Evolutionary conservation across 2,797 vertebrate genomes (phyloP), one percentile per base, ranked within the genome.

Genomic region (Premnoplex brunnescens): DNA sequence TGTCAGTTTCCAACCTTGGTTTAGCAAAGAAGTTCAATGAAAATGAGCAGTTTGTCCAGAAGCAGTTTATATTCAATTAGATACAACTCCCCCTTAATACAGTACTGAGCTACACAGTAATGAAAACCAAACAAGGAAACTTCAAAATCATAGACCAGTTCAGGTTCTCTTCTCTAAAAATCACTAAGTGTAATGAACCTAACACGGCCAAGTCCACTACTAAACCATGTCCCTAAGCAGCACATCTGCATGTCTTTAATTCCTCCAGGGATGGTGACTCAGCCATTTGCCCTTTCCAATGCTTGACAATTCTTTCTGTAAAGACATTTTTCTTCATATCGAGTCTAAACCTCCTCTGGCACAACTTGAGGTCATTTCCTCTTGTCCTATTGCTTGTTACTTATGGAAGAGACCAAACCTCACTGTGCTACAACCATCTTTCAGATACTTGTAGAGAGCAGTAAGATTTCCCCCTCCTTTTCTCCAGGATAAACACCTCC

Each of bases 221-320:
- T 37, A 80, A 74, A n/a, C 26, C n/a, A 15, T 6, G 12, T 30
- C 22, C 46, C 26, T 36, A 39, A 69, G 12, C 3, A 32, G 10
- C 46, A 66, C 12, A 51, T 30, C 19, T 30, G 28, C 19, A 18
- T 0, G 4, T 34, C 52, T 66, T 44, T 26, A 39, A 41, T 17
- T n/a, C 6, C 28, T 5, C 26, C 30, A 36, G 36, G 5, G 30
- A 55, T 17, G 19, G 32, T 4, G 7, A 36, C 39, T 49, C 32
- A 7, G 48, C 6, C 16, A 7, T n/a, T 17, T 46, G 10, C 14
- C 14, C 19, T 23, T 30, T 63, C n/a, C 74, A 88, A 3, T 17
- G 22, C 17, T 16, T 44, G 22, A 66, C 15, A 75, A 60, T 7
- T 4, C 9, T 26, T 44, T 15, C 6, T 0, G 0, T 14, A 24